These are phyloP conservation scores for Dicerorhinus sumatrensis DNA, from an alignment of 2,113 vertebrate genomes.

Conservation along the genomic window DNA sequence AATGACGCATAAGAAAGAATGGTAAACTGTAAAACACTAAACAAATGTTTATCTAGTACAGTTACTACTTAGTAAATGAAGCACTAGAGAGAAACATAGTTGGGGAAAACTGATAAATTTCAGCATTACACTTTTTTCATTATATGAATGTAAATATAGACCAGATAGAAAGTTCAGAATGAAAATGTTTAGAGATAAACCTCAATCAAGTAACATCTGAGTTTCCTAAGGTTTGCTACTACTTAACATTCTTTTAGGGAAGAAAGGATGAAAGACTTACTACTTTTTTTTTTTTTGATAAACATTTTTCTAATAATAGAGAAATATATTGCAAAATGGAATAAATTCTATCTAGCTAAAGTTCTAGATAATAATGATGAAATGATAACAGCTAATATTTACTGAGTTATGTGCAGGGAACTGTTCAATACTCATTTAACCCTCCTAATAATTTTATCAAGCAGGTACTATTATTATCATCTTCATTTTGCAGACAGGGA, in stretches of 20 bases:
- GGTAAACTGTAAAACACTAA: constrained; percentile 8
- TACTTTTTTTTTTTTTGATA: neutral
- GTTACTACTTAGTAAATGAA: constrained; percentile 33
- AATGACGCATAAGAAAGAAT: neutral
- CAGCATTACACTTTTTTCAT: neutral
- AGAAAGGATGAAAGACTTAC: neutral
- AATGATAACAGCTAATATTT: neutral
- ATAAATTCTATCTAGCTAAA: neutral
- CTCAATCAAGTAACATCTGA: constrained; percentile 13
- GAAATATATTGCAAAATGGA: constrained; percentile 16
- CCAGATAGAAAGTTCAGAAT: neutral
- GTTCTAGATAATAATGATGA: constrained; percentile 6
- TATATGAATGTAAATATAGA: neutral
- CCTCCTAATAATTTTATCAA: constrained; percentile 9
- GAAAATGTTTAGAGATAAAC: neutral
- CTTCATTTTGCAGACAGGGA: neutral
- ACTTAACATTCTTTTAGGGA: neutral
- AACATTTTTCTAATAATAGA: constrained; percentile 30
- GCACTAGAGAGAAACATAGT: neutral
- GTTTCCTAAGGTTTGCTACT: neutral
- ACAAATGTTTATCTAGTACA: neutral
- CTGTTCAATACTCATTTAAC: constrained; percentile 27
- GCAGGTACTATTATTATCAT: neutral
- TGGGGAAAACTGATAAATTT: neutral
- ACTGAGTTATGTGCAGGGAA: neutral